Conservation (phyloP, 1,140 invertebrate genomes). For the Saccostrea glomerata region DNA sequence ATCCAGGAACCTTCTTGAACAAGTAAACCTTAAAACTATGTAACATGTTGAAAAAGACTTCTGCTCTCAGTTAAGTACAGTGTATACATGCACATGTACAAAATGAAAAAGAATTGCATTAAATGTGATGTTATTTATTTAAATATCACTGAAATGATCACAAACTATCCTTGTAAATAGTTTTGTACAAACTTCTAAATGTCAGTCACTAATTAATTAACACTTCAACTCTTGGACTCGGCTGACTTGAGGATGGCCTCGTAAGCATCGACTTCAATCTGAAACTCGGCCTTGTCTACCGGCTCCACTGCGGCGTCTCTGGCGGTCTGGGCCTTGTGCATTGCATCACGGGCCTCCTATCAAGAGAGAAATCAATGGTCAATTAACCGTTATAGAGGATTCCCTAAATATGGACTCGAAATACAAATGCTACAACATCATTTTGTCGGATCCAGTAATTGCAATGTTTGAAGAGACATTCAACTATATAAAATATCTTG, state of each 20-base stretch:
- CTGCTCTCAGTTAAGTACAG: too few species aligned
- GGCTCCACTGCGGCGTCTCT: constrained; percentile 89
- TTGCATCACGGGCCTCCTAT: constrained; percentile 84
- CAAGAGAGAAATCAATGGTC: constrained; percentile 40
- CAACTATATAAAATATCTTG: too few species aligned
- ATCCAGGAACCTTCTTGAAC: too few species aligned
- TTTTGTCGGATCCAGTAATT: too few species aligned
- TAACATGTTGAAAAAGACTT: too few species aligned
- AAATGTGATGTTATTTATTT: constrained; percentile 12
- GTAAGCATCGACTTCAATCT: constrained; percentile 96
- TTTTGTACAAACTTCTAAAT: constrained; percentile 6
- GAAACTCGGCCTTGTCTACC: constrained; percentile 93
- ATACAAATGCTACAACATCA: too few species aligned
- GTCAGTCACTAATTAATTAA: constrained; percentile 26
- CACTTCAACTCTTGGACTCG: constrained; percentile 31
- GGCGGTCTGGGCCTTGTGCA: constrained; percentile 91
- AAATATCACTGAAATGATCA: constrained; percentile 4
- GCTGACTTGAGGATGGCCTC: constrained; percentile 93
- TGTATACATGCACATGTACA: too few species aligned
- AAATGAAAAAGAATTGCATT: neutral
- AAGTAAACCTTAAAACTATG: too few species aligned
- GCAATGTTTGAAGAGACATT: too few species aligned
- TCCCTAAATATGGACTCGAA: too few species aligned
- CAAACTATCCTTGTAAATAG: neutral
- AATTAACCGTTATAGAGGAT: too few species aligned